These are phyloP conservation scores for Drosophila auraria DNA, from an alignment of 1,140 invertebrate genomes.

Conservation along the genomic window DNA sequence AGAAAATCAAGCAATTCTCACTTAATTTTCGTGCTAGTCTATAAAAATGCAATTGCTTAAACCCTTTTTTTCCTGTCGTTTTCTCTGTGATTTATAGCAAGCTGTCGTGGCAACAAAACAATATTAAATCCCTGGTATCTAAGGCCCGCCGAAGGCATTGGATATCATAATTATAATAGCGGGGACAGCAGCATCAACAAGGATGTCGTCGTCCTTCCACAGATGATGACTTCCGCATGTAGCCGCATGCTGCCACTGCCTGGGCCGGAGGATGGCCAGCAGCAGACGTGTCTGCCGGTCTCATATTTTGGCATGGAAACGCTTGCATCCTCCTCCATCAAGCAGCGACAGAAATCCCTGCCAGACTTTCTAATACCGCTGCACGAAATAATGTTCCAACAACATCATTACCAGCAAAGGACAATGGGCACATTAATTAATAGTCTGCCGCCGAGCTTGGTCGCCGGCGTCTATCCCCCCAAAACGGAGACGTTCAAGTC, in stretches of 20 bases:
- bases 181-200: constrained; percentile 29
- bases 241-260: not conserved
- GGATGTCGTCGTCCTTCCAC: constrained; percentile 37
- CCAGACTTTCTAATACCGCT: constrained; percentile 78
- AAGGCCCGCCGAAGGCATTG: constrained; percentile 56
- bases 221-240: constrained; percentile 46
- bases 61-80: constrained; percentile 14
- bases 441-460: constrained; percentile 63
- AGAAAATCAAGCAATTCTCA: constrained; percentile 65
- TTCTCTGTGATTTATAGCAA: constrained; percentile 71
- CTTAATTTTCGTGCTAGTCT: constrained; percentile 64
- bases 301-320: constrained; percentile 71
- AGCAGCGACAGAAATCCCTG: constrained; percentile 72
- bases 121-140: constrained; percentile 75
- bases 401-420: constrained; percentile 57
- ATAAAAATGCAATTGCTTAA: constrained; percentile 73
- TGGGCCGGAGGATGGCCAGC: constrained; percentile 23
- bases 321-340: constrained; percentile 49
- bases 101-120: constrained; percentile 75
- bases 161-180: constrained; percentile 76
- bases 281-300: constrained; percentile 71
- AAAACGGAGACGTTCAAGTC: constrained; percentile 72
- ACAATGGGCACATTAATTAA: constrained; percentile 79
- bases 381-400: constrained; percentile 78
- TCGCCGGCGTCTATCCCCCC: constrained; percentile 30